A percentile compares a stretch with the other conserved stretches of the same genome.
Conservation (phyloP, 1,140 invertebrate species). For the Myzus persicae region DNA sequence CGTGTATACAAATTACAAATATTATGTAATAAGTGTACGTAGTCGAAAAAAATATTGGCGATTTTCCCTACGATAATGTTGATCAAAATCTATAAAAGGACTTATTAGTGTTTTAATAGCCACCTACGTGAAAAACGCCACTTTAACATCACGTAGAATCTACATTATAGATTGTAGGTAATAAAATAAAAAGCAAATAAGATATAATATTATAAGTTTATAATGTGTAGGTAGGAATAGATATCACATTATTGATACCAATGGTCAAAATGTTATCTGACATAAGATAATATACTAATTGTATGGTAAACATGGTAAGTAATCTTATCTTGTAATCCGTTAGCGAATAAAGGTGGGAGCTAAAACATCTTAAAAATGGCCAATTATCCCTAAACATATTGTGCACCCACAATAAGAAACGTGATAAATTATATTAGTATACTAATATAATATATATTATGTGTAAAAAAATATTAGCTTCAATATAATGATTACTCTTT, state of each 20-base stretch:
- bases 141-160: not conserved
- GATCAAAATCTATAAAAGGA: not conserved
- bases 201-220: not conserved
- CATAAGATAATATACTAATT: not conserved
- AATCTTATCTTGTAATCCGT: slow-evolving; percentile 36
- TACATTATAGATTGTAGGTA: not conserved
- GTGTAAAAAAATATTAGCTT: slow-evolving; percentile 20
- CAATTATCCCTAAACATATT: not conserved
- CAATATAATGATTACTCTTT: not conserved
- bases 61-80: slow-evolving; percentile 11
- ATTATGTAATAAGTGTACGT: not conserved
- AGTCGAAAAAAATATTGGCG: not conserved
- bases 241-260: slow-evolving; percentile 1
- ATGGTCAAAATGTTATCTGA: slow-evolving; percentile 17
- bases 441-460: not conserved
- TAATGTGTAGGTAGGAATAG: slow-evolving; percentile 2
- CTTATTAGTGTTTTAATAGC: not conserved
- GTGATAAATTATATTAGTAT: not conserved
- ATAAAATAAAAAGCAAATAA: not conserved
- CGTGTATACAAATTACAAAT: not conserved
- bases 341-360: slow-evolving; percentile 30
- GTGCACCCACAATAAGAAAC: not conserved
- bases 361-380: slow-evolving; percentile 4
- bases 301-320: not conserved
- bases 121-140: not conserved